Evolutionary conservation across 2,888 invertebrate genomes (phyloP), one percentile per base, ranked within the genome.

Genomic region (Drosophila fungiperda): DNA sequence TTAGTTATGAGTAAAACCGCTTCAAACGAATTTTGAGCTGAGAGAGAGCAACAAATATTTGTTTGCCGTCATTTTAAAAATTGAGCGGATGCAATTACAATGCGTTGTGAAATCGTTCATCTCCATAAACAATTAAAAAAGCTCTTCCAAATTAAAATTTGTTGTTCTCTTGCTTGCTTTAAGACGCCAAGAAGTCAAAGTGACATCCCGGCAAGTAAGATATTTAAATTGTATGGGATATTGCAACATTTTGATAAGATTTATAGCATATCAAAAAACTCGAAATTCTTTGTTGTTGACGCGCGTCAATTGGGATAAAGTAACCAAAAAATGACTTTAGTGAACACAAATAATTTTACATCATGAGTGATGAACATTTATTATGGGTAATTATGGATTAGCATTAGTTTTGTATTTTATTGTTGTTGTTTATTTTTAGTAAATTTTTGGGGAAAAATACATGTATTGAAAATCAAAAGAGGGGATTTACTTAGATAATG

Each of bases 401-500:
- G 81, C 67, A 67, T 86, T 80, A 71, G 60, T 58, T 72, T 54
- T 50, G 57, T 49, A 54, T 63, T 52, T 53, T 52, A 57, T 59
- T 55, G 36, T 50, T 65, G 49, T 67, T 62, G 45, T 66, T 61
- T 62, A 64, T 65, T 70, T 58, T 73, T 80, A 79, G 76, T 82
- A 82, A 65, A 76, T 81, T 79, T 70, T 79, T 70, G 54, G 69
- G 74, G 73, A 73, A 84, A 83, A 87, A 76, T 79, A 76, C 77
- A 80, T 72, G 57, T 69, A 54, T 66, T 78, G 67, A 73, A 69
- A 76, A 85, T 75, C 61, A 29, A 65, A 64, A 77, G 80, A 64
- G 62, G 53, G 33, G 45, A 35, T 68, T 77, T 58, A 61, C 75
- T 90, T 89, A 90, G 73, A 90, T 89, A 72, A 90, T 88, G 84